Evolutionary conservation across 2,113 vertebrate genomes (phyloP).

Genomic region (Hystrix cristata): DNA sequence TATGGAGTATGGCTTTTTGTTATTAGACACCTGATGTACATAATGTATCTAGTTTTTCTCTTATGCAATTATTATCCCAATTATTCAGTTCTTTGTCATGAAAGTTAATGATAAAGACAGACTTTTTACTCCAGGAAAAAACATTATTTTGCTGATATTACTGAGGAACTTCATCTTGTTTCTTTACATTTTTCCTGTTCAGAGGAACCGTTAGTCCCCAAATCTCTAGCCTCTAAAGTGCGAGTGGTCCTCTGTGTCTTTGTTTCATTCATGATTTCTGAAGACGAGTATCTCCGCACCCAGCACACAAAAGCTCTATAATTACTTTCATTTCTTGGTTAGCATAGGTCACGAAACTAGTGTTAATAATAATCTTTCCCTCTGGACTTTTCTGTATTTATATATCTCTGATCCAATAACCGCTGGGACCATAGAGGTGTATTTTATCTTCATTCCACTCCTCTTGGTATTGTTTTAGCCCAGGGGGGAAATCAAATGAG

Average conservation of each 20-base stretch:
- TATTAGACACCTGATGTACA: conserved; percentile 2
- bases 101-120: conserved; percentile 11
- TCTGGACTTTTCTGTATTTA: conserved; percentile 85
- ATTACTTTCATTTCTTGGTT: conserved; percentile 75
- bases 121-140: background rate
- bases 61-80: conserved; percentile 33
- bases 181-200: background rate
- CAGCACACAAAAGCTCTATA: conserved; percentile 55
- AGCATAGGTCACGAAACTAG: conserved; percentile 77
- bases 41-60: conserved; percentile 17
- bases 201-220: background rate
- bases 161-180: background rate
- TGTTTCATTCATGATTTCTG: conserved; percentile 69
- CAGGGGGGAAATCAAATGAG: conserved; percentile 87
- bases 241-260: too few species aligned
- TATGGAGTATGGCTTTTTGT: conserved; percentile 50
- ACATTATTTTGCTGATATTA: background rate
- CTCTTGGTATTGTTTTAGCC: conserved; percentile 84
- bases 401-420: conserved; percentile 84
- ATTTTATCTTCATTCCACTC: conserved; percentile 86
- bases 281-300: conserved; percentile 21
- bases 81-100: conserved; percentile 34
- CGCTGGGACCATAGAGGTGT: conserved; percentile 76
- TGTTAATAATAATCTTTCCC: conserved; percentile 84
- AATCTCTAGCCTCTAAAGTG: background rate